Base-by-base conservation (phyloP, 2,113 vertebrate species). In the Tupaia tana region DNA sequence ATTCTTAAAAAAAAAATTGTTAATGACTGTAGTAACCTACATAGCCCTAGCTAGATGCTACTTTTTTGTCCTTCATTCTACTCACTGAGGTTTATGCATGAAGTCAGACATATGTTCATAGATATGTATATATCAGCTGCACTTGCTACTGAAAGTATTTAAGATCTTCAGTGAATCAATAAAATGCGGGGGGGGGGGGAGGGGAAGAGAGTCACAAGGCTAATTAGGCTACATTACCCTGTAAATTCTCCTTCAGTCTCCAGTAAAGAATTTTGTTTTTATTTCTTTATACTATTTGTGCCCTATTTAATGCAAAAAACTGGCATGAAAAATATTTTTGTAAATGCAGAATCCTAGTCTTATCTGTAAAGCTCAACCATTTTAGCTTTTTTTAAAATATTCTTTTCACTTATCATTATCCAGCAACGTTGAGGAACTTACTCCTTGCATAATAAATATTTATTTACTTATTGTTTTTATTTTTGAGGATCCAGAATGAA, bases 301-400 rank as follows among this genome's bases (percentile, higher is more conserved):
- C 52, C 27, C 78, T 92, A 83, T 29, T 59, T 79, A 95, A 86
- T 29, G 54, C 9, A 69, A 61, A 93, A 86, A 96, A 70, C 0
- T 89, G 67, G 54, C 64, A 95, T 82, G 27, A 91, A 92, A 84
- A 95, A 74, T 63, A 77, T 8, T 82, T 95, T 19, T 95, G 64
- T 93, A 66, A 78, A 95, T 12, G 90, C 64, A 93, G 93, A 71
- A 91, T 29, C 19, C 3, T 22, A 93, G 31, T 59, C n/a, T 61
- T 67, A 64, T 16, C 34, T 75, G 15, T 81, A 93, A 93, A 71
- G 27, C 73, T 84, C 71, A 88, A 58, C 81, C 80, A 91, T 85
- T 95, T 80, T 63, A 78, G 66, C 52, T 29, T 78, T 43, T 93
- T 70, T 86, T 73, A 34, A 20, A 4, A 12, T 56, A 16, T 12